phyloP scores from a whole-genome alignment of 2,888 invertebrate genomes.

The Rhodophaea formosa region DNA sequence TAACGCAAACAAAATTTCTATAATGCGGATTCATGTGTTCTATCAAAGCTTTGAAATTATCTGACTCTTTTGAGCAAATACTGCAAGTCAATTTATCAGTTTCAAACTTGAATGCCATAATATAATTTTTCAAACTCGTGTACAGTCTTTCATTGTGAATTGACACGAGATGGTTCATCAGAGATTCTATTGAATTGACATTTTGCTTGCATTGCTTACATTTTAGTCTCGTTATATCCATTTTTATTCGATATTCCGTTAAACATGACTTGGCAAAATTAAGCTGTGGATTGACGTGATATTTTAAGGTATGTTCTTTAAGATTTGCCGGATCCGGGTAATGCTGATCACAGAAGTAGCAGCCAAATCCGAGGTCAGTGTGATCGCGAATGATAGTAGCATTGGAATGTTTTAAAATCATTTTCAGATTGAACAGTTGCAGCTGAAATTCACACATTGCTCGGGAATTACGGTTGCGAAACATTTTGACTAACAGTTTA shows the following conservation, averaged over 20 bases:
- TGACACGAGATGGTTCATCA: slow-evolving; percentile 34
- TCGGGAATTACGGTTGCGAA: not conserved
- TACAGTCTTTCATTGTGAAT: slow-evolving; percentile 35
- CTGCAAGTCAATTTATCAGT: slow-evolving; percentile 34
- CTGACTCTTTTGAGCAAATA: slow-evolving; percentile 34
- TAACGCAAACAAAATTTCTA: slow-evolving; percentile 41
- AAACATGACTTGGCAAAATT: slow-evolving; percentile 38
- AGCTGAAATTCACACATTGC: slow-evolving; percentile 4
- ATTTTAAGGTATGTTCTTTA: slow-evolving; percentile 45
- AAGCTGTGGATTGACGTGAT: slow-evolving; percentile 38
- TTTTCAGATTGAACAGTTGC: slow-evolving; percentile 20
- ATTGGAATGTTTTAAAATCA: slow-evolving; percentile 40
- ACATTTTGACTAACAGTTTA: not conserved
- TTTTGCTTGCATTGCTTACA: slow-evolving; percentile 35
- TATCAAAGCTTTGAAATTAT: slow-evolving; percentile 38
- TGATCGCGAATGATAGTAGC: slow-evolving; percentile 61
- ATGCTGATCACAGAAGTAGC: slow-evolving; percentile 50
- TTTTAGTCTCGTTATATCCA: slow-evolving; percentile 50
- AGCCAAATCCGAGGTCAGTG: slow-evolving; percentile 52
- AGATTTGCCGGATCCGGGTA: slow-evolving; percentile 42
- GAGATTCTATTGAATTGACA: slow-evolving; percentile 34
- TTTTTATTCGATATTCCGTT: slow-evolving; percentile 41
- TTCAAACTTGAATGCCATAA: slow-evolving; percentile 51
- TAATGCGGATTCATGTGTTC: slow-evolving; percentile 49
- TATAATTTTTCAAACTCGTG: slow-evolving; percentile 42